Evolutionary conservation across 2,888 invertebrate species (phyloP).

Genomic region (Acronicta psi): DNA sequence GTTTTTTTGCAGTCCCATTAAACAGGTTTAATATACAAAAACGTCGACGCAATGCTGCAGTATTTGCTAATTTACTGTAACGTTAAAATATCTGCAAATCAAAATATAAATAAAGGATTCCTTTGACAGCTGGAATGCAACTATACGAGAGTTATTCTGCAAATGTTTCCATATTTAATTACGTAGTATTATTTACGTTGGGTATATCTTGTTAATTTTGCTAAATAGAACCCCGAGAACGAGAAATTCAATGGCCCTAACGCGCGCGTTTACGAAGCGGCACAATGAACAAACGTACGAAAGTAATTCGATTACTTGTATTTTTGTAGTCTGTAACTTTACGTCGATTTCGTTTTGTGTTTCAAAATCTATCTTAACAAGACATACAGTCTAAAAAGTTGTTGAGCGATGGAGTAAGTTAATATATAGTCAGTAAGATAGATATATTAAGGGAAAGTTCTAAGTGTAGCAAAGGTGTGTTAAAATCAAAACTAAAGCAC

Average conservation of each 20-base stretch:
- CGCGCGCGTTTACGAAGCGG: constrained; percentile 33
- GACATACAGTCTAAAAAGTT: constrained; percentile 6
- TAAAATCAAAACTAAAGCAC: no score
- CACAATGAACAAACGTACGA: constrained; percentile 32
- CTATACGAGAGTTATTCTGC: constrained; percentile 1
- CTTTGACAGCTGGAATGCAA: constrained; percentile 3
- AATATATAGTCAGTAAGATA: no score
- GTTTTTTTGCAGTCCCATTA: no score
- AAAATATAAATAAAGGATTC: constrained; percentile 10
- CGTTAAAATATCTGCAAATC: neutral
- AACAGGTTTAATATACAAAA: no score
- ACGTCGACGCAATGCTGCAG: neutral
- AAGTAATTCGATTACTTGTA: constrained; percentile 44
- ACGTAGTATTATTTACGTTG: neutral
- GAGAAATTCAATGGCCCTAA: constrained; percentile 25
- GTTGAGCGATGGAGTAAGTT: neutral
- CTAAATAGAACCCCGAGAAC: constrained; percentile 18
- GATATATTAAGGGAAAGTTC: no score
- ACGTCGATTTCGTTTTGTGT: constrained; percentile 35
- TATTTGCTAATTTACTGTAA: neutral
- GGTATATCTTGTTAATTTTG: constrained; percentile 11
- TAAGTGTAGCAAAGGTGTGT: no score
- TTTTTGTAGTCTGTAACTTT: constrained; percentile 33
- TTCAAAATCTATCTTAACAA: constrained; percentile 23
- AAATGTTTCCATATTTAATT: constrained; percentile 2